A percentile compares a stretch with the other conserved stretches of the same genome.
Evolutionary conservation across 2,888 invertebrate genomes (phyloP).

Genomic region (Drosophila mimetica): DNA sequence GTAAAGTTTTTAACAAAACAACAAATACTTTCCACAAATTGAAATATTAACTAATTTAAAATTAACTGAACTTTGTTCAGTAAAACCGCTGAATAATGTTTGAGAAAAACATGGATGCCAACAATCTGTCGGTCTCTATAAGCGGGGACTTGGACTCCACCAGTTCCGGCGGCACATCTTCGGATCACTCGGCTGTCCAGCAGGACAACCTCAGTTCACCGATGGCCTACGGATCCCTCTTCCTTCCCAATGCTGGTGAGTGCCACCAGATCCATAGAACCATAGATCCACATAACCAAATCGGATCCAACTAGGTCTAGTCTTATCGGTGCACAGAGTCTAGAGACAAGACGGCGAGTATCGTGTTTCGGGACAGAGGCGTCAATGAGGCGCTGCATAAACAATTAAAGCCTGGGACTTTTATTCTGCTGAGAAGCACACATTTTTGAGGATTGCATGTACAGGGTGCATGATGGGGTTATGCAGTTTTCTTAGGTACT

Average conservation of each 20-base stretch:
- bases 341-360: constrained; percentile 34
- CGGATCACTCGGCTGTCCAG: constrained; percentile 81
- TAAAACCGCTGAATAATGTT: constrained; percentile 68
- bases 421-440: constrained; percentile 71
- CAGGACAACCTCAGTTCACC: constrained; percentile 83
- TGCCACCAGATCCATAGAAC: constrained; percentile 2
- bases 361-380: constrained; percentile 65
- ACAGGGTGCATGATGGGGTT: constrained; percentile 20
- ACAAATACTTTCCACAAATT: background rate
- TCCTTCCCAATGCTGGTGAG: constrained; percentile 83
- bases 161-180: constrained; percentile 83
- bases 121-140: constrained; percentile 80
- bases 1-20: background rate
- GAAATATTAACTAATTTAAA: background rate
- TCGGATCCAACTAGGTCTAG: constrained; percentile 24
- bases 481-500: constrained; percentile 2
- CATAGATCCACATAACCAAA: constrained; percentile 5
- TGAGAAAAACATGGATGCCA: constrained; percentile 83
- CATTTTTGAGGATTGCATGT: constrained; percentile 64
- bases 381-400: constrained; percentile 77
- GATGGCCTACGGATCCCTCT: constrained; percentile 81
- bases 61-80: constrained; percentile 9
- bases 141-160: constrained; percentile 84
- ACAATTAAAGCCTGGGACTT: constrained; percentile 64
- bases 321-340: constrained; percentile 49